Evolutionary conservation across 1,140 invertebrate genomes (phyloP), one percentile per base, ranked within the genome.

Genomic region (Chrysomallon squamiferum): DNA sequence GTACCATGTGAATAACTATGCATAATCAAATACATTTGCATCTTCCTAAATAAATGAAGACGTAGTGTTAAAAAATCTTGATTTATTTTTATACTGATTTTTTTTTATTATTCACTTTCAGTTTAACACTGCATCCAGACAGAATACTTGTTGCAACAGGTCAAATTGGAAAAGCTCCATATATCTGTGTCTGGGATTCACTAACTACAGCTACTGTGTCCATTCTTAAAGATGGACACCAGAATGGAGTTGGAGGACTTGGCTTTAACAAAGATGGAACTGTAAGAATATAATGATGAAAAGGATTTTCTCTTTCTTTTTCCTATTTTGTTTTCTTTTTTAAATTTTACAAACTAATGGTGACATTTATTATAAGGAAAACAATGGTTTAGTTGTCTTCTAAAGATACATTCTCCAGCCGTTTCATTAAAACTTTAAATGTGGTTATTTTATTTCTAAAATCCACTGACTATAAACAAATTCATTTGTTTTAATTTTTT

Each of bases 131-230:
- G 15, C 85, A 86, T 68, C 84, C 84, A 57, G 84, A 86, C 41
- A 78, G 75, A 60, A 70, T 63, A 9, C 65, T 77, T 30, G 76
- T 85, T 29, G 85, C 85, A 9, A 86, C 85, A n/a, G 85, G 85
- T 3, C 85, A 86, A 71, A 80, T 84, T 22, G 85, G 85, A 41
- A 84, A 85, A 63, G 66, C 74, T 11, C 81, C 84, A 9, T 84
- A 76, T 65, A 85, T 86, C 50, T 84, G 83, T 77, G 81, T 86
- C 1, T 86, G 85, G 85, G 79, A 85, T 60, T 72, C 78, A 7
- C 57, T 61, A 25, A 76, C 67, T 33, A 69, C 79, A 47, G 72
- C 81, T 43, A 83, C 79, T 18, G 62, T 78, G 2, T 85, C 84
- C 20, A 85, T 85, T 52, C 69, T 86, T 2, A 83, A 84, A 65